Conservation (phyloP, 1,140 invertebrate genomes). For the Drosophila arawakana region DNA sequence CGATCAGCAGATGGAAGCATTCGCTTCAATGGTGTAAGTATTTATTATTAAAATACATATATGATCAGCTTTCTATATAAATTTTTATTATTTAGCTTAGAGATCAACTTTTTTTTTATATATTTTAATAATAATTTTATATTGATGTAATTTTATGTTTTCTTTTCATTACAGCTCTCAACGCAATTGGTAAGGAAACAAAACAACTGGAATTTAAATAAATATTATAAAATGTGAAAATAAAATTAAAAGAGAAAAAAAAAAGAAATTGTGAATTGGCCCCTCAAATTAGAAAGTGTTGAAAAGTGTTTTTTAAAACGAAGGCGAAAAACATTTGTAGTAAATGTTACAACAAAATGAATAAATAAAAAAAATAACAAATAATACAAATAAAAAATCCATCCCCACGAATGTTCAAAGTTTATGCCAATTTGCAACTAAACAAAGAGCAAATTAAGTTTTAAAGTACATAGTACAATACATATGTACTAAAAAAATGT, state of each 20-base stretch:
- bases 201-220: constrained; percentile 32
- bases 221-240: constrained; percentile 18
- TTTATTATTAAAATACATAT: background rate
- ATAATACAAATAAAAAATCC: too few relatives aligned
- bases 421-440: constrained; percentile 39
- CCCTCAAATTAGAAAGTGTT: constrained; percentile 30
- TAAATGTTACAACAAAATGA: constrained; percentile 6
- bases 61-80: background rate
- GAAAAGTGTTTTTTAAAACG: constrained; percentile 38
- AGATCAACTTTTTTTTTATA: too few relatives aligned
- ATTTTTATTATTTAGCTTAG: too few relatives aligned
- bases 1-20: constrained; percentile 37
- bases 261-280: constrained; percentile 25
- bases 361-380: constrained; percentile 13
- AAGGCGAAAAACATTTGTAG: constrained; percentile 5
- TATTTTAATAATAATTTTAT: background rate
- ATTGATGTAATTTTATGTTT: background rate
- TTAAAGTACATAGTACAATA: constrained; percentile 27
- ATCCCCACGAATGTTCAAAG: constrained; percentile 21
- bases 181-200: constrained; percentile 70
- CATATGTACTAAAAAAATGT: constrained; percentile 11
- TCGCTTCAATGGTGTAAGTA: constrained; percentile 69
- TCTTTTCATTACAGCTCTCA: constrained; percentile 55
- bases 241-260: constrained; percentile 17
- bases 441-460: constrained; percentile 29